phyloP scores from a whole-genome alignment of 2,113 vertebrate species.

The Proterorhinus semilunaris region DNA sequence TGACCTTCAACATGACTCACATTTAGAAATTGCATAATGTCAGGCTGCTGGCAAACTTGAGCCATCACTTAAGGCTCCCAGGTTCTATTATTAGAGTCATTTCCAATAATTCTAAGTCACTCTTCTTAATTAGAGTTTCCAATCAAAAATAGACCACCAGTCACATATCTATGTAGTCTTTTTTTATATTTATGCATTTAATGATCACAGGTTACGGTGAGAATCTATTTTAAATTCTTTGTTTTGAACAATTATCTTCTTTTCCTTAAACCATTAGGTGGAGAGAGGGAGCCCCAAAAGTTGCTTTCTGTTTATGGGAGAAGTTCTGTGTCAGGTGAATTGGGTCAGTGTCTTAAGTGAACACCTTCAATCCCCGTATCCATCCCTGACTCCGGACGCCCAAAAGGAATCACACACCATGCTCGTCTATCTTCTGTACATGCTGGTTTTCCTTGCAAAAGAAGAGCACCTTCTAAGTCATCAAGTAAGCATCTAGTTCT shows the following conservation, averaged over 20 bases:
- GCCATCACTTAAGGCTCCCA: conserved; percentile 15
- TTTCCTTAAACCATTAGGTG: conserved; percentile 73
- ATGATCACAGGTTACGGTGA: no score
- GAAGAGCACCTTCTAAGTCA: conserved; percentile 84
- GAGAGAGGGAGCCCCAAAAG: conserved; percentile 97
- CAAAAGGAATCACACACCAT: conserved; percentile 74
- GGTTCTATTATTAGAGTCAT: conserved; percentile 38
- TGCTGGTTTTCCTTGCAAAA: conserved; percentile 92
- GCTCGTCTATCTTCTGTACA: conserved; percentile 91
- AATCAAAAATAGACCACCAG: not conserved
- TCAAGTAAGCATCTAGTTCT: conserved; percentile 72
- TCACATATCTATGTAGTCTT: not conserved
- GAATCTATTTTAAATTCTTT: not conserved
- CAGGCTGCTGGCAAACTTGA: conserved; percentile 35
- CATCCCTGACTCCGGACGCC: conserved; percentile 57
- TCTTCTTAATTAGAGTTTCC: conserved; percentile 21
- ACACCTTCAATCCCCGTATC: conserved; percentile 79
- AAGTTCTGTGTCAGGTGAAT: conserved; percentile 90
- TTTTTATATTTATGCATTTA: no score
- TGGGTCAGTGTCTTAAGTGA: conserved; percentile 92
- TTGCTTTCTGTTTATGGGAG: conserved; percentile 94
- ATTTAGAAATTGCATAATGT: conserved; percentile 24
- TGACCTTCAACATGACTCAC: not conserved
- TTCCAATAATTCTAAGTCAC: conserved; percentile 19
- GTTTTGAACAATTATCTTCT: no score